Conservation (phyloP, 1,140 invertebrate genomes). For the Aradophagus sp. region DNA sequence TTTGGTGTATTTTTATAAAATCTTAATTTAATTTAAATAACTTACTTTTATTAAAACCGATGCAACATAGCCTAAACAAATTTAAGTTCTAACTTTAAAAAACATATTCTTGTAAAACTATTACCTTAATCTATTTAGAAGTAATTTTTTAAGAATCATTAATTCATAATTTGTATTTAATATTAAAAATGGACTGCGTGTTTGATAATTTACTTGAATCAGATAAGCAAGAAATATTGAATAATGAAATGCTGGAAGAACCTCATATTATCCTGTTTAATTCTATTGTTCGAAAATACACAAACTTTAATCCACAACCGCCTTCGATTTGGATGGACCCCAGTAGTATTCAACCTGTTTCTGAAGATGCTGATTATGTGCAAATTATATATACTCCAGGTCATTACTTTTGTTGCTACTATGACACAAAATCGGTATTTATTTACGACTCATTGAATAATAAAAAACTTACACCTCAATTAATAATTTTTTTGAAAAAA, state of each 20-base stretch:
- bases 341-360: neutral
- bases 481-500: conserved; percentile 12
- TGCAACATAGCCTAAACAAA: too few species aligned
- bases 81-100: too few species aligned
- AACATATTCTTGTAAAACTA: too few species aligned
- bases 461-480: neutral
- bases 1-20: too few species aligned
- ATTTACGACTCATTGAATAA: conserved; percentile 13
- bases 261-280: conserved; percentile 5
- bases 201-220: too few species aligned
- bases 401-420: conserved; percentile 5
- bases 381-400: conserved; percentile 2
- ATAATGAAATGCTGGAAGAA: conserved; percentile 1
- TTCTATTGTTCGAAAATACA: conserved; percentile 2
- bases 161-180: too few species aligned
- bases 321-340: neutral
- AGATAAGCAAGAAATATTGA: too few species aligned
- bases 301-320: neutral
- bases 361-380: neutral
- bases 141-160: too few species aligned
- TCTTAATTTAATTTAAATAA: too few species aligned
- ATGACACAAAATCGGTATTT: neutral
- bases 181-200: too few species aligned
- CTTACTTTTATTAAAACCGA: too few species aligned
- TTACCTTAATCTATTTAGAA: too few species aligned